Percentiles rank a stretch among this genome's conserved stretches.
Evolutionary conservation across 2,797 vertebrate species (phyloP).

Genomic region (Silurus aristotelis): DNA sequence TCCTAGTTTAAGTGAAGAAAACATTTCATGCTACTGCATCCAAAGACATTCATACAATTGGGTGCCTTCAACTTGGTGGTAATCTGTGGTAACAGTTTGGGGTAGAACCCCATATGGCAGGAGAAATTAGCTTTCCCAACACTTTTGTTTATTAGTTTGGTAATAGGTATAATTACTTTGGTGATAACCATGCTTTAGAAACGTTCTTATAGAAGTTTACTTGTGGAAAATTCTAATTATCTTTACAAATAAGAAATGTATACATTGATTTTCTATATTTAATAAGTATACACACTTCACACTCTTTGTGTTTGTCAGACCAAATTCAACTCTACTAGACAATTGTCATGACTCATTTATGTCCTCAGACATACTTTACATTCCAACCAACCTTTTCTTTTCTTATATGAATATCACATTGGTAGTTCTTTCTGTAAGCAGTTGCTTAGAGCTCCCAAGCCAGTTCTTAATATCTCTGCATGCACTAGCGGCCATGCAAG

Average conservation of each 20-base stretch:
- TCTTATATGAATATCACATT: background rate
- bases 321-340: background rate
- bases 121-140: no score
- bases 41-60: no score
- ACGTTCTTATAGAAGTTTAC: background rate
- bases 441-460: background rate
- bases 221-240: background rate
- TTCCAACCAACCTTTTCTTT: background rate
- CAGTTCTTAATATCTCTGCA: background rate
- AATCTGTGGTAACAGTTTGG: no score
- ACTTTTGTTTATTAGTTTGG: no score
- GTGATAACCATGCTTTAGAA: background rate
- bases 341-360: background rate
- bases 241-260: background rate
- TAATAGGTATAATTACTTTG: background rate
- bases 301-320: background rate
- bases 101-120: no score
- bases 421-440: constrained; percentile 5
- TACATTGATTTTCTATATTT: background rate
- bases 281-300: background rate
- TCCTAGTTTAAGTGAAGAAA: no score
- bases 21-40: no score
- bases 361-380: background rate
- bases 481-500: background rate
- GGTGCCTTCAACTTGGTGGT: no score